These are phyloP conservation scores for Lucilia cuprina DNA, from an alignment of 1,140 invertebrate species.

Conservation along the genomic window DNA sequence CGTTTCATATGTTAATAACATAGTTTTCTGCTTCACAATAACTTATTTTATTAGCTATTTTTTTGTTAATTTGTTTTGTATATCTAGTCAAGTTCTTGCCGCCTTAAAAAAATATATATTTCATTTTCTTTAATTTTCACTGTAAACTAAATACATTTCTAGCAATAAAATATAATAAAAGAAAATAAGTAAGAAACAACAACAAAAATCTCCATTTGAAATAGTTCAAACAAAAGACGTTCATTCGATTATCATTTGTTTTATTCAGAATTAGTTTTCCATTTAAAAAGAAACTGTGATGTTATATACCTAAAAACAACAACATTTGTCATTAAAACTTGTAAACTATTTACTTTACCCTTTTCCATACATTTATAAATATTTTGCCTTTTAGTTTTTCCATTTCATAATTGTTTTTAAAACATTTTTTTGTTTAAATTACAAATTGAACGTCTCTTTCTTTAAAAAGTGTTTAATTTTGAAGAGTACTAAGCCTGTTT, in stretches of 20 bases:
- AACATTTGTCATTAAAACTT: background rate
- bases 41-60: background rate
- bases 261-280: background rate
- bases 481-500: background rate
- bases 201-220: background rate
- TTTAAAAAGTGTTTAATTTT: background rate
- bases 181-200: background rate
- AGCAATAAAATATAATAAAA: no score
- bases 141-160: background rate
- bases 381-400: background rate
- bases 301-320: background rate
- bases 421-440: background rate
- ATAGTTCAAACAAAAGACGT: background rate
- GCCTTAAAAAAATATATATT: slow-evolving; percentile 14
- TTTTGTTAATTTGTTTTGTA: slow-evolving; percentile 35
- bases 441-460: background rate
- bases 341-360: background rate
- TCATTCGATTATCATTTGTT: background rate
- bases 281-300: slow-evolving; percentile 15
- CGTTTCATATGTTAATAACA: background rate
- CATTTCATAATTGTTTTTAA: no score
- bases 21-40: background rate
- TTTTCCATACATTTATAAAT: background rate
- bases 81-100: slow-evolving; percentile 43
- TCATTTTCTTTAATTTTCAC: background rate